Conservation (phyloP, 2,888 invertebrate genomes). For the Salpingus planirostris region DNA sequence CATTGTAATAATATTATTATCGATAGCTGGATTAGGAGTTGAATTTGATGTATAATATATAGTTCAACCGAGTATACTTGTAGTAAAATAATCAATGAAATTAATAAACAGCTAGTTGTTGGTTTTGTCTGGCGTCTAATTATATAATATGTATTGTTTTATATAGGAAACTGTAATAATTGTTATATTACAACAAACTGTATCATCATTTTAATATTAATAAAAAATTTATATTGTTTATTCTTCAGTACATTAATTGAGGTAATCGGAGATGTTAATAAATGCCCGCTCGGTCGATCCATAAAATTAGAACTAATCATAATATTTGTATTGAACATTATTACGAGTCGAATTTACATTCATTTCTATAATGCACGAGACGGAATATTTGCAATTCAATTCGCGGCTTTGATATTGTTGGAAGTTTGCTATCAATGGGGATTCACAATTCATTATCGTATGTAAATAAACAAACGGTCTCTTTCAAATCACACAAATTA, state of each 20-base stretch:
- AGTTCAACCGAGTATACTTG: slow-evolving; percentile 5
- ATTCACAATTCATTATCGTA: not conserved
- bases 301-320: too few relatives aligned
- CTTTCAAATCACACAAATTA: too few relatives aligned
- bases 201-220: slow-evolving; percentile 27
- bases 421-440: not conserved
- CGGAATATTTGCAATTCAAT: slow-evolving; percentile 2
- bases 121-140: slow-evolving; percentile 13
- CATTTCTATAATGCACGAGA: not conserved
- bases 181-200: slow-evolving; percentile 17
- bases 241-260: not conserved
- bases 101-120: slow-evolving; percentile 11
- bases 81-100: slow-evolving; percentile 11
- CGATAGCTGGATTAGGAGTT: slow-evolving; percentile 3
- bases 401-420: slow-evolving; percentile 1
- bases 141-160: slow-evolving; percentile 10
- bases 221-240: slow-evolving; percentile 24
- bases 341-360: too few relatives aligned
- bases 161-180: slow-evolving; percentile 7
- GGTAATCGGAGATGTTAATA: too few relatives aligned
- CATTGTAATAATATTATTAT: not conserved
- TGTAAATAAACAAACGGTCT: too few relatives aligned
- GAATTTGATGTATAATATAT: slow-evolving; percentile 11
- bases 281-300: too few relatives aligned
- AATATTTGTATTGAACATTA: too few relatives aligned